These are phyloP conservation scores for Drosophila hydei DNA, from an alignment of 1,140 invertebrate genomes.

Conservation along the genomic window DNA sequence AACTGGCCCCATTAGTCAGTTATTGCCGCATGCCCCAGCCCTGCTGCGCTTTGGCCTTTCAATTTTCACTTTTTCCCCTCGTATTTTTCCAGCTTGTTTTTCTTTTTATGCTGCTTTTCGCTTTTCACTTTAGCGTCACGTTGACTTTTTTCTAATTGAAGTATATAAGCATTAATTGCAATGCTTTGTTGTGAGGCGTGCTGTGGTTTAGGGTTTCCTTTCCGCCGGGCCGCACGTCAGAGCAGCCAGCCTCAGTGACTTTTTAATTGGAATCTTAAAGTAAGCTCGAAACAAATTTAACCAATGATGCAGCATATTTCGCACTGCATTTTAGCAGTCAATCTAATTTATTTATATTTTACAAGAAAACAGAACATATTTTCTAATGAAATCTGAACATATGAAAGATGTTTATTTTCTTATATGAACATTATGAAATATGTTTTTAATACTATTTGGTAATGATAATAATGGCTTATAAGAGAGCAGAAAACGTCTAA, in stretches of 20 bases:
- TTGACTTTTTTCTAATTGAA: slow-evolving; percentile 69
- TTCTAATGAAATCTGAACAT: too few species aligned
- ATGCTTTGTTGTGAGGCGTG: slow-evolving; percentile 65
- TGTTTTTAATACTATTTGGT: too few species aligned
- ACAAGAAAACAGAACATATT: too few species aligned
- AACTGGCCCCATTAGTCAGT: slow-evolving; percentile 68
- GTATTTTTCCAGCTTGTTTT: slow-evolving; percentile 9
- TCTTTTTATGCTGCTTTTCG: slow-evolving; percentile 18
- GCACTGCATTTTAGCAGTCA: background rate
- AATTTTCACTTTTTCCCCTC: slow-evolving; percentile 69
- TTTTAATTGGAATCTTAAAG: slow-evolving; percentile 51
- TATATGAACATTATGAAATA: too few species aligned
- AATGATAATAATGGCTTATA: too few species aligned
- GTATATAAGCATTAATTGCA: slow-evolving; percentile 78
- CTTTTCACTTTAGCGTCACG: slow-evolving; percentile 43
- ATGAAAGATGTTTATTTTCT: too few species aligned
- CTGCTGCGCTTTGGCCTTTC: slow-evolving; percentile 53
- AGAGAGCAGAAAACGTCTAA: too few species aligned
- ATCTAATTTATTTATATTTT: too few species aligned
- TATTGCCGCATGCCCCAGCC: slow-evolving; percentile 31
- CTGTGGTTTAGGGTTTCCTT: slow-evolving; percentile 48
- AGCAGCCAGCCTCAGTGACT: slow-evolving; percentile 14
- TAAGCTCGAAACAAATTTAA: background rate
- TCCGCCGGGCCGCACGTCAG: slow-evolving; percentile 13
- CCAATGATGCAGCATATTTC: background rate